Base-by-base conservation (phyloP, 2,888 invertebrate species). In the Ectemnius continuus region DNA sequence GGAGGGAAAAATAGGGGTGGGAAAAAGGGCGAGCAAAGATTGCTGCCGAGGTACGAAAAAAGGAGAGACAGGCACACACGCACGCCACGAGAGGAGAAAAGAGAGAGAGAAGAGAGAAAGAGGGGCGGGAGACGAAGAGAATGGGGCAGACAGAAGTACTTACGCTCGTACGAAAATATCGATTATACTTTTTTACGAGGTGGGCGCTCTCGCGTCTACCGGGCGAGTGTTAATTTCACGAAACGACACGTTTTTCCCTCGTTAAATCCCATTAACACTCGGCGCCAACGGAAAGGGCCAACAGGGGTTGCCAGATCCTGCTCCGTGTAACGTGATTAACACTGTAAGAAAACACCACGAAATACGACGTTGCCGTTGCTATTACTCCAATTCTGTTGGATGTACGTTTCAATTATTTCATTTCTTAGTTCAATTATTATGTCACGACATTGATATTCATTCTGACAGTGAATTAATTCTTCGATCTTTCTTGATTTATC, bases 211-310 rank as follows among this genome's bases (percentile, higher is more conserved):
- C 82, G 74, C 78, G 36, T 36, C 11, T 11, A 36, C 36, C 36
- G 78, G 76, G 72, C 78, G 79, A 81, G 86, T 85, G 85, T 86
- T 86, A 84, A 86, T 87, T 85, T 80, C 79, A 80, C 77, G 84
- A 85, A 85, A 85, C 80, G 81, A 75, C 78, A 81, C 82, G 82
- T 81, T 77, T 76, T 77, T 36, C 36, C 76, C 81, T 80, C 83
- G 82, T 82, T 85, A 85, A 86, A 83, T 82, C 78, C 82, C 80
- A 84, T 86, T 83, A 84, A 84, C 80, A 79, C 82, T 81, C 76
- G 78, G 8, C 36, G 11, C 11, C 8, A 11, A 36, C 6, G 36
- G 36, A 36, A 36, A 36, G 36, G 36, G 36, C 23, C 23, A 23
- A 23, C 23, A 23, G 23, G 23, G 23, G 23, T 23, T 23, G 36